Evolutionary conservation across 2,797 vertebrate genomes (phyloP).

Genomic region (Sibirionetta formosa): DNA sequence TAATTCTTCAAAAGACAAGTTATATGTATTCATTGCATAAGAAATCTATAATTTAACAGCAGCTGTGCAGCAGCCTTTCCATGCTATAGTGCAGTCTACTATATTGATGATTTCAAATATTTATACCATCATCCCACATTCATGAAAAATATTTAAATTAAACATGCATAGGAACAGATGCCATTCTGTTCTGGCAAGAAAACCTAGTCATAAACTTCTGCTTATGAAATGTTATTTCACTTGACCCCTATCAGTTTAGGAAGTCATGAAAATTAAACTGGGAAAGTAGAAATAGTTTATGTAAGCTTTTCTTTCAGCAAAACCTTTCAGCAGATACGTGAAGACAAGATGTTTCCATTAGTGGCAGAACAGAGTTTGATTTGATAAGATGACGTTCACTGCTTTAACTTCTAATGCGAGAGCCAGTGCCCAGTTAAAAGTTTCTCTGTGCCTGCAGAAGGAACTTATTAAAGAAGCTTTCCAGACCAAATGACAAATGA

Average conservation of each 20-base stretch:
- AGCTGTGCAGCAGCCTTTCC: slow-evolving; percentile 75
- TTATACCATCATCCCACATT: slow-evolving; percentile 79
- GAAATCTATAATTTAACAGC: slow-evolving; percentile 82
- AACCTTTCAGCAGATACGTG: slow-evolving; percentile 62
- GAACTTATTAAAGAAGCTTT: not conserved
- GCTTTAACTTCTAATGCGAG: not conserved
- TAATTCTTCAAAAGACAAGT: slow-evolving; percentile 77
- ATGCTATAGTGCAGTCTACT: slow-evolving; percentile 77
- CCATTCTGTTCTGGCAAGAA: slow-evolving; percentile 76
- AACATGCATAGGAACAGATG: slow-evolving; percentile 80
- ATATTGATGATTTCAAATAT: slow-evolving; percentile 82
- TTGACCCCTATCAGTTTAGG: slow-evolving; percentile 70
- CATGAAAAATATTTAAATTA: slow-evolving; percentile 81
- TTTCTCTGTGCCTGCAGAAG: not conserved
- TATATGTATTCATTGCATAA: slow-evolving; percentile 81
- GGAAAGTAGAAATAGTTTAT: slow-evolving; percentile 50
- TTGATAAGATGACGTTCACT: slow-evolving; percentile 22
- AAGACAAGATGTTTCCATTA: slow-evolving; percentile 58
- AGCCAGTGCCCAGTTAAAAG: not conserved
- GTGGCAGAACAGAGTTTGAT: slow-evolving; percentile 21
- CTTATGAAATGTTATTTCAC: slow-evolving; percentile 74
- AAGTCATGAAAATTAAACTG: slow-evolving; percentile 75
- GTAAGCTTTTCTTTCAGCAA: slow-evolving; percentile 53
- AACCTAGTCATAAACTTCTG: slow-evolving; percentile 77
- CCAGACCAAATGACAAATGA: not conserved